phyloP scores from a whole-genome alignment of 2,888 invertebrate species.

The Caenorhabditis auriculariae region DNA sequence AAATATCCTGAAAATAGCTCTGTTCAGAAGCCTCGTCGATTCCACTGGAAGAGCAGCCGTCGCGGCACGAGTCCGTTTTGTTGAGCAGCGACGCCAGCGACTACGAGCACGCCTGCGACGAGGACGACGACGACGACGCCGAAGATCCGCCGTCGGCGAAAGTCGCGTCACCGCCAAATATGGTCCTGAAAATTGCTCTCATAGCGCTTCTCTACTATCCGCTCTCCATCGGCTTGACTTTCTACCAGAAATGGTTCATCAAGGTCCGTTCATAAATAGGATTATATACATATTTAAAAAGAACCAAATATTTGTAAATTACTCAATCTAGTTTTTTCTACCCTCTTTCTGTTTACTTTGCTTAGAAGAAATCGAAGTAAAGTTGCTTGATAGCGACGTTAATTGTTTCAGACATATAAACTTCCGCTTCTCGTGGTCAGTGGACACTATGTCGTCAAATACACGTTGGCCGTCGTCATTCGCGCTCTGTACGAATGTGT shows the following conservation, averaged over 20 bases:
- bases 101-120: no score
- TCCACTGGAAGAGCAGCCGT: no score
- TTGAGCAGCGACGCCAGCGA: no score
- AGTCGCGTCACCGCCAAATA: no score
- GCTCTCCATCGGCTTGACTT: slow-evolving; percentile 90
- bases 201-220: slow-evolving; percentile 82
- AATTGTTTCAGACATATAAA: slow-evolving; percentile 76
- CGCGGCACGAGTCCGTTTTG: no score
- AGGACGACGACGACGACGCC: no score
- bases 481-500: slow-evolving; percentile 61
- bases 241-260: slow-evolving; percentile 91
- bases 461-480: slow-evolving; percentile 76
- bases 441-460: slow-evolving; percentile 87
- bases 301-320: neutral
- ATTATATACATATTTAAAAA: neutral
- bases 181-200: slow-evolving; percentile 45
- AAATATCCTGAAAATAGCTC: no score
- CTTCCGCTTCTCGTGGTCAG: slow-evolving; percentile 87
- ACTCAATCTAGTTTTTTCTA: neutral
- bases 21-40: no score
- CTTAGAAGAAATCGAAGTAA: neutral
- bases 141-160: no score
- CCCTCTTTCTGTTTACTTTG: neutral
- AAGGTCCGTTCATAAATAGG: slow-evolving; percentile 76
- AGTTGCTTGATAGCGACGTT: no score